Percentiles rank a stretch among this genome's conserved stretches.
These are phyloP conservation scores for Calliopum simillimum DNA, from an alignment of 2,888 invertebrate species.

Conservation along the genomic window DNA sequence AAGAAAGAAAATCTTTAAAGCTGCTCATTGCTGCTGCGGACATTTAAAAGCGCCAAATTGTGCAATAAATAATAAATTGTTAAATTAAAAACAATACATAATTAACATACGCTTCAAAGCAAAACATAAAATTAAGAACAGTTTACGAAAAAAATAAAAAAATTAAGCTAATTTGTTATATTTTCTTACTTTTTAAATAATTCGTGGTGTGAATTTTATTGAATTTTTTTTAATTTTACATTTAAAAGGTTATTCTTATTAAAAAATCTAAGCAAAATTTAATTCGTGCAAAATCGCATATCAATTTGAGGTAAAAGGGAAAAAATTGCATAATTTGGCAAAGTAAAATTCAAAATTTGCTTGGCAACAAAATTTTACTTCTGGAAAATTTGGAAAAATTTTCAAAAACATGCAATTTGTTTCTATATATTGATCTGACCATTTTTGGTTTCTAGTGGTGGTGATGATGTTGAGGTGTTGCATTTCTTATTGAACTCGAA, in stretches of 20 bases:
- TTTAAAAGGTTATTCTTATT: constrained; percentile 3
- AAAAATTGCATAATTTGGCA: too few relatives aligned
- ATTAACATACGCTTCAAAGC: constrained; percentile 28
- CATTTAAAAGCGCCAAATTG: constrained; percentile 28
- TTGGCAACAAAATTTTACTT: too few relatives aligned
- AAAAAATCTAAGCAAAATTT: constrained; percentile 24
- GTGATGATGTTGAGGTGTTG: too few relatives aligned
- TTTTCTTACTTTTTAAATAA: constrained; percentile 13
- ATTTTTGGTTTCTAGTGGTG: too few relatives aligned
- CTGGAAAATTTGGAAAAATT: too few relatives aligned
- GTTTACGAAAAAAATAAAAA: constrained; percentile 2
- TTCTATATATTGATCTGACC: too few relatives aligned
- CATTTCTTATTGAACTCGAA: too few relatives aligned
- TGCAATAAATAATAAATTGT: constrained; percentile 24
- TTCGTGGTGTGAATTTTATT: constrained; percentile 40
- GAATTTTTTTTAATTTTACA: constrained; percentile 23
- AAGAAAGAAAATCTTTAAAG: constrained; percentile 26
- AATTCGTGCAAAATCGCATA: constrained; percentile 17
- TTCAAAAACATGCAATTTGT: too few relatives aligned
- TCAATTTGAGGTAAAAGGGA: not conserved
- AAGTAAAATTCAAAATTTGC: too few relatives aligned
- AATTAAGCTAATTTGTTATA: constrained; percentile 20
- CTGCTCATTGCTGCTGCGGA: constrained; percentile 38
- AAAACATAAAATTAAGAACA: constrained; percentile 9
- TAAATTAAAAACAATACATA: constrained; percentile 39